Base-by-base conservation (phyloP, 2,797 vertebrate genomes). In the Syndactyla subalaris region DNA sequence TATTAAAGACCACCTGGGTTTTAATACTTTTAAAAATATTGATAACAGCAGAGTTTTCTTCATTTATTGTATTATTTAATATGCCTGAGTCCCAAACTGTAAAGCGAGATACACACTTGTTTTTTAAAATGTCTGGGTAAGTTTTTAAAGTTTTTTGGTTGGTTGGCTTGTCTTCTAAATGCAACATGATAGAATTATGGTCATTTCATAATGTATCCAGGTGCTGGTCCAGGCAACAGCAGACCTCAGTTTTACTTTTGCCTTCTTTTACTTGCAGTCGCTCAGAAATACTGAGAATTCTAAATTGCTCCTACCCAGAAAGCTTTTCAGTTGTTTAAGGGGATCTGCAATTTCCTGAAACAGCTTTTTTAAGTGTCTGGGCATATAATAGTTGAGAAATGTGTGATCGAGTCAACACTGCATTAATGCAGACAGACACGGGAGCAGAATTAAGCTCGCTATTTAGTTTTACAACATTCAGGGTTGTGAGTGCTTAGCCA, bases 391-490 rank as follows among this genome's bases (percentile, higher is more conserved):
- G 30, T 10, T 51, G 45, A 91, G 51, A 91, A 93, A 82, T 3
- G 32, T 12, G 45, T 51, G 65, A 89, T 24, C 0, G 0, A 89
- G 68, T 71, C 78, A 87, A 78, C 29, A 15, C 30, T 52, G 30
- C n/a, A 38, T 30, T 54, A 74, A 82, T 5, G 1, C 14, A 90
- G 77, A 85, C 23, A 46, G 70, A 62, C 66, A 45, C 1, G 0
- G 62, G 20, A 75, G 39, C 27, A 83, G 71, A 92, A 92, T 63
- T 82, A 76, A 94, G 57, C 30, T 82, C 48, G 79, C 45, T 49
- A 67, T 34, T 84, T 46, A 87, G 13, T 90, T 93, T 89, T 83
- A 95, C 57, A 88, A 61, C 75, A 87, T 77, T 57, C 39, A 76
- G 55, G 46, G 27, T 2, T 63, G 61, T 22, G 32, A 77, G 30